Percentiles rank a stretch among this genome's conserved stretches.
phyloP scores from a whole-genome alignment of 2,888 invertebrate genomes.

The Cheiracanthium punctorium region DNA sequence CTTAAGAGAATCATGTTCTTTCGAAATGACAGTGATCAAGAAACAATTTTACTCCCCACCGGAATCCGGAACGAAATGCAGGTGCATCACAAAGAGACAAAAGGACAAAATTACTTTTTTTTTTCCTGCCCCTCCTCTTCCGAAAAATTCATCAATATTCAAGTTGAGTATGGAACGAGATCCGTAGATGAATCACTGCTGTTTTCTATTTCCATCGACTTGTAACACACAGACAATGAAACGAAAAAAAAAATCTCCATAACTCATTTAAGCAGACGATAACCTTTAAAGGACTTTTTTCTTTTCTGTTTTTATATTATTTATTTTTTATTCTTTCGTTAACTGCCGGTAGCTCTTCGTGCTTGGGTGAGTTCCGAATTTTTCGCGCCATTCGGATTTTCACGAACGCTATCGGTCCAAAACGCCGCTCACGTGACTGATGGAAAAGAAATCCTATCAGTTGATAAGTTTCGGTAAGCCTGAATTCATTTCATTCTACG shows the following conservation, averaged over 20 bases:
- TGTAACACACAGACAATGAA: background rate
- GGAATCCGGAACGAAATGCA: slow-evolving; percentile 11
- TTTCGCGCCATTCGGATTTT: slow-evolving; percentile 11
- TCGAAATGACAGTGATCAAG: background rate
- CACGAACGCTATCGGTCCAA: background rate
- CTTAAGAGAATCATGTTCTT: too few relatives aligned
- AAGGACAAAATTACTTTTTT: too few relatives aligned
- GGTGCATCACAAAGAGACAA: slow-evolving; percentile 5
- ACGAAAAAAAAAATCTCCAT: slow-evolving; percentile 1
- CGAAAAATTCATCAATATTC: slow-evolving; percentile 32
- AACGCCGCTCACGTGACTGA: too few relatives aligned
- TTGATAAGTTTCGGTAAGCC: too few relatives aligned
- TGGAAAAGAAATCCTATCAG: too few relatives aligned
- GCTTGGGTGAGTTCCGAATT: slow-evolving; percentile 7
- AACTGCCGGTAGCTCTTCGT: slow-evolving; percentile 24
- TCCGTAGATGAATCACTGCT: slow-evolving; percentile 12
- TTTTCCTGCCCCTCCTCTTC: background rate
- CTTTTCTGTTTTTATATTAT: background rate
- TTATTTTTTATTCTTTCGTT: background rate
- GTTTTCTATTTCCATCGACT: slow-evolving; percentile 22
- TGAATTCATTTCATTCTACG: too few relatives aligned
- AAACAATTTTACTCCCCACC: background rate
- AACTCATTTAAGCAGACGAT: slow-evolving; percentile 27
- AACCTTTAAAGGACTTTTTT: slow-evolving; percentile 9
- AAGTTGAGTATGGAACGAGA: background rate